Evolutionary conservation across 2,797 vertebrate species (phyloP), one percentile per base, ranked within the genome.

Genomic region (Propithecus perrieri): DNA sequence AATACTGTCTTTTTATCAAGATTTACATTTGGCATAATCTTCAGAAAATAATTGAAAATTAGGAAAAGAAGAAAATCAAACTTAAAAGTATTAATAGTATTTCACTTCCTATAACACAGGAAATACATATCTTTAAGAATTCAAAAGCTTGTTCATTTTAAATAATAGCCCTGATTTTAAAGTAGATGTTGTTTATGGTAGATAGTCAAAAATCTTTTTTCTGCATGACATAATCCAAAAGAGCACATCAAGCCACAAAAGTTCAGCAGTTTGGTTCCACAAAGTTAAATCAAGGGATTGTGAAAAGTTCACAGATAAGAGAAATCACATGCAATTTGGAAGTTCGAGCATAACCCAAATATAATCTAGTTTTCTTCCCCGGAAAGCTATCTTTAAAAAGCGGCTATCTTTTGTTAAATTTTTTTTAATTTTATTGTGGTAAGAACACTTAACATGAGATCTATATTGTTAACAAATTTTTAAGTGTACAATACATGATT

Each of bases 31-130:
- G 35, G 17, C 63, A 72, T 18, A 86, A 89, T 85, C 30, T 95
- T 91, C 38, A 69, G 65, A 91, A 88, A 94, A 79, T 91, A 94
- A 90, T 53, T 90, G 46, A 85, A 71, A 89, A 50, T 86, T 96
- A 48, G 63, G 13, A 20, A 59, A 53, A 72, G 65, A 94, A 33
- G 41, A 93, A 26, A 91, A 22, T 87, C 5, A 80, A 59, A 41
- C 50, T 43, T 94, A 69, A 57, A 79, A 91, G 65, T 26, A 65
- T 59, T 59, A 59, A 28, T 59, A 57, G 72, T 78, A 89, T 74
- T 89, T 87, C 18, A 57, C 65, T 41, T 89, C 67, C 15, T 74
- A 83, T 61, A 84, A 83, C 26, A 63, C 28, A 33, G 14, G 35
- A 61, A 84, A 83, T 87, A 71, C 30, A 0, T 57, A 10, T 59